Evolutionary conservation across 37 sponge, comb jelly and placozoan species (phyloP), one percentile per base, ranked within the genome.

Genomic region (Hormiphora californensis): DNA sequence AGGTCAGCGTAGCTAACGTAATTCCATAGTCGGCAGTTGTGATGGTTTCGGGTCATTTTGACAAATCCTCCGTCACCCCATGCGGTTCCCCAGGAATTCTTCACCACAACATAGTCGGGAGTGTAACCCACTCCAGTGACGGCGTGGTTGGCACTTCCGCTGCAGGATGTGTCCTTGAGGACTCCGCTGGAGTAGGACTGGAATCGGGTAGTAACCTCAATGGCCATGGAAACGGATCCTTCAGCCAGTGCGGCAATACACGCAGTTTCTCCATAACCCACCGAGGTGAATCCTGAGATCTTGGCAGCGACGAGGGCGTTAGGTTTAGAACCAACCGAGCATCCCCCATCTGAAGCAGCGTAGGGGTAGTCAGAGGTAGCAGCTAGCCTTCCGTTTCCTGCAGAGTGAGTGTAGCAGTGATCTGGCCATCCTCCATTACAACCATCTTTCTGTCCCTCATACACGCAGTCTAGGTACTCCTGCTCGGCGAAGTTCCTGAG

Each of bases 401-500:
- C 61, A 28, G 61, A 57, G 61, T 57, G 27, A 57, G n/a, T 12
- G n/a, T 19, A 57, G 61, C 61, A 57, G 61, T 57, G 30, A 57
- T 12, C 61, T 28, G 61, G 61, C 61, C 61, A 57, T 57, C 61
- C 61, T 4, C 61, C 61, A 4, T 57, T 4, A 12, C 61, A 57
- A 5, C 61, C 61, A 15, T 57, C 23, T 21, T 4, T 15, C 23
- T 5, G 9, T 57, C 61, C 61, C 61, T 57, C 61, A 30, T 57
- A 57, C 30, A 57, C 61, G 23, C 61, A 57, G 61, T 57, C 61
- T 4, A 57, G 61, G 23, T 57, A 57, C 61, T 57, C 61, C n/a
- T 57, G 61, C 61, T 57, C 61, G 7, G 61, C 7, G 7, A 57
- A 57, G 30, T 57, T 57, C 61, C 61, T 57, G 30, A 57, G 61